These are phyloP conservation scores for Pandion haliaetus DNA, from an alignment of 2,113 vertebrate genomes.

Conservation along the genomic window DNA sequence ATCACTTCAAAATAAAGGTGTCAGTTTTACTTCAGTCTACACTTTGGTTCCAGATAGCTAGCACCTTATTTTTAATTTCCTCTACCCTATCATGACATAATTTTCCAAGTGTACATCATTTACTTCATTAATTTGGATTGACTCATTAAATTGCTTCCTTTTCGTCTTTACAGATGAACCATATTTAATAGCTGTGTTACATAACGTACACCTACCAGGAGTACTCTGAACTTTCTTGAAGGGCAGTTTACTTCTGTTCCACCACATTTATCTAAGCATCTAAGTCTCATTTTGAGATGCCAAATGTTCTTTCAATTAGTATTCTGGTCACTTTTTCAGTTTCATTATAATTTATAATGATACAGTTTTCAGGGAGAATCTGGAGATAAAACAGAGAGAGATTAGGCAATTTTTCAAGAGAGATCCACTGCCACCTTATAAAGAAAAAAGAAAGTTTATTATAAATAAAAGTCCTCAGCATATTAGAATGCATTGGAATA, in stretches of 20 bases:
- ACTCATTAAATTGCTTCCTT: neutral
- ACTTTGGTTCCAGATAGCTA: neutral
- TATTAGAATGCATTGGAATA: neutral
- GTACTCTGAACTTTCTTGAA: neutral
- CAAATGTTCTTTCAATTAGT: constrained; percentile 46
- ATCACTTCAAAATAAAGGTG: neutral
- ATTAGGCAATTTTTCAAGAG: constrained; percentile 65
- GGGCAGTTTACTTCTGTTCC: neutral
- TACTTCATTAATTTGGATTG: neutral
- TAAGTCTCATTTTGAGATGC: neutral
- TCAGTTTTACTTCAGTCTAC: neutral
- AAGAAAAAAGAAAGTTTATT: neutral
- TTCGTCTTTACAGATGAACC: neutral
- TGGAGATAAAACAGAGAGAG: constrained; percentile 50
- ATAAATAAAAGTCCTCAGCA: neutral
- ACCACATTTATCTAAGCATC: neutral
- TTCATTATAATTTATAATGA: constrained; percentile 70
- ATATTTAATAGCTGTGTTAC: neutral
- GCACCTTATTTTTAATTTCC: neutral
- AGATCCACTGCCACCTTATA: constrained; percentile 9
- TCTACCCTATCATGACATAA: neutral
- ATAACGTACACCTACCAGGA: neutral
- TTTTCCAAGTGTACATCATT: constrained; percentile 7
- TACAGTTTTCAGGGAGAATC: constrained; percentile 44
- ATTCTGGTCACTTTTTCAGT: constrained; percentile 57